Conservation (phyloP, 1,140 invertebrate genomes). For the Cotesia chilonis region DNA sequence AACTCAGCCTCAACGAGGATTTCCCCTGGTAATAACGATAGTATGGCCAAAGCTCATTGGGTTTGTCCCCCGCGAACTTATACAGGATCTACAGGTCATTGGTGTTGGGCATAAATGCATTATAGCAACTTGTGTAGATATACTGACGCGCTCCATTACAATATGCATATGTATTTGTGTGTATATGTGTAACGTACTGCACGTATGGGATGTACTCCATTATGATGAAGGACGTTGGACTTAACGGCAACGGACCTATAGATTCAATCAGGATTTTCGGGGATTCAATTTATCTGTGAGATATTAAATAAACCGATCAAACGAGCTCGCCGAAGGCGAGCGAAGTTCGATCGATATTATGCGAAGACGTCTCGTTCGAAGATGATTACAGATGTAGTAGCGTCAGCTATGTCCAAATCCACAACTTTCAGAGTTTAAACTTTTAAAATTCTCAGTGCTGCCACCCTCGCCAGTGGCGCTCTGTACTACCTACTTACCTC, state of each 20-base stretch:
- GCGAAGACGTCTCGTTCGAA: no score
- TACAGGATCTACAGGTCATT: constrained; percentile 21
- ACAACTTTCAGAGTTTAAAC: no score
- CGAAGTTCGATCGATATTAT: no score
- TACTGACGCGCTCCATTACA: no score
- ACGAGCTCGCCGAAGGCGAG: no score
- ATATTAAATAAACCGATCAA: no score
- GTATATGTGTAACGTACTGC: constrained; percentile 25
- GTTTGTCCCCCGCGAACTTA: constrained; percentile 26
- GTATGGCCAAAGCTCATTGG: constrained; percentile 6
- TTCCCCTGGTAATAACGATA: constrained; percentile 31
- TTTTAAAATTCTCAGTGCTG: no score
- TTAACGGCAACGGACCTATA: constrained; percentile 45
- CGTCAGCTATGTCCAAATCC: no score
- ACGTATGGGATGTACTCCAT: constrained; percentile 43
- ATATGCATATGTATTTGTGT: no score
- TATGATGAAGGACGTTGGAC: constrained; percentile 53
- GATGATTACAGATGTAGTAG: no score
- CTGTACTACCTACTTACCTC: no score
- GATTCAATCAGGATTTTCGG: constrained; percentile 60
- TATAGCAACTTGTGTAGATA: constrained; percentile 9
- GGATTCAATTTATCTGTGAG: constrained; percentile 61
- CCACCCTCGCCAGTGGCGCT: no score
- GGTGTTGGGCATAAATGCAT: constrained; percentile 41
- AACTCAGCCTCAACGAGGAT: constrained; percentile 29